Conservation (phyloP, 2,888 invertebrate species). For the Notocelia uddmanniana region DNA sequence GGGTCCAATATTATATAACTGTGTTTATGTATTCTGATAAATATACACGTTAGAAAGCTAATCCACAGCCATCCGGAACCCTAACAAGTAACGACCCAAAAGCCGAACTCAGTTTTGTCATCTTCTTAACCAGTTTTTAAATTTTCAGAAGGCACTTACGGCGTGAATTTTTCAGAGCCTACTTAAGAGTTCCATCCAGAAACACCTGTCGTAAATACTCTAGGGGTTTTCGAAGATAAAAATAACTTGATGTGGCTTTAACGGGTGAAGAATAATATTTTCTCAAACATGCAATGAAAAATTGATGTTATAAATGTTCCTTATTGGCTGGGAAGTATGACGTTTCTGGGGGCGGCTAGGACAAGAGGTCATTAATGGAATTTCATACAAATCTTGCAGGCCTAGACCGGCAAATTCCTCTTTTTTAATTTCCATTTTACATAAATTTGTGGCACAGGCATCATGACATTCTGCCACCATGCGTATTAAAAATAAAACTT, state of each 20-base stretch:
- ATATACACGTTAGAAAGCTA: not conserved
- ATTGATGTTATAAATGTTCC: no score
- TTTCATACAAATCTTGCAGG: no score
- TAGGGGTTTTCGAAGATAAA: not conserved
- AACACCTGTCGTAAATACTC: conserved; percentile 67
- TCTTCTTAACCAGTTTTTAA: conserved; percentile 54
- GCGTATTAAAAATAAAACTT: no score
- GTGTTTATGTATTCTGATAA: not conserved
- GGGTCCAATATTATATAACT: no score
- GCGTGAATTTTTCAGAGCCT: conserved; percentile 70
- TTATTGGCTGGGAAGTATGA: no score
- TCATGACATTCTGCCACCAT: no score
- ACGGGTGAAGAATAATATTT: not conserved
- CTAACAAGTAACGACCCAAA: not conserved
- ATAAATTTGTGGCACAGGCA: no score
- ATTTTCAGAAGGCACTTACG: conserved; percentile 66
- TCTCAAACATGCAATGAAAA: no score
- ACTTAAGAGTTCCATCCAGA: conserved; percentile 56
- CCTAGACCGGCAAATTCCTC: no score
- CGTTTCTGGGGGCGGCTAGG: no score
- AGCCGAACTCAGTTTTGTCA: conserved; percentile 38
- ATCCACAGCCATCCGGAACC: not conserved
- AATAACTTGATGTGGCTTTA: conserved; percentile 22
- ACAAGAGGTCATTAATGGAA: no score
- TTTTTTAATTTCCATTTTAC: no score